Evolutionary conservation across 2,797 vertebrate genomes (phyloP).

Genomic region (Sphaeramia orbicularis): DNA sequence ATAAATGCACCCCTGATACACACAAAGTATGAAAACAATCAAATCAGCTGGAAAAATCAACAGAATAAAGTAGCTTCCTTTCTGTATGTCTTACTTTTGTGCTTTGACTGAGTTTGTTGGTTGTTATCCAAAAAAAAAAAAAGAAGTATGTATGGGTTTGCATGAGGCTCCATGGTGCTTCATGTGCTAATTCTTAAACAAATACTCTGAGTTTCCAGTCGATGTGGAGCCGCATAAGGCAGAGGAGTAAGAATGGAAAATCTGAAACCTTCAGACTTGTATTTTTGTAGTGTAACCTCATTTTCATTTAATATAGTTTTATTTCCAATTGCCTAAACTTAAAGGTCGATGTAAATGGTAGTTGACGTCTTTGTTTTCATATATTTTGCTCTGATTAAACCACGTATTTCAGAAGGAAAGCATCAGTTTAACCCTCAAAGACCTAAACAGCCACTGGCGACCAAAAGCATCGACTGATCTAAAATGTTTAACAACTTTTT

Average conservation of each 20-base stretch:
- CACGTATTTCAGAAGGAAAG: conserved; percentile 3
- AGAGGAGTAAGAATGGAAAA: not conserved
- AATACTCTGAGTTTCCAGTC: conserved; percentile 32
- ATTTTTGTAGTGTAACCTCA: not conserved
- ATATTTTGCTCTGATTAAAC: not conserved
- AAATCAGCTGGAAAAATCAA: conserved; percentile 40
- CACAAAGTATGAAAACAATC: conserved; percentile 6
- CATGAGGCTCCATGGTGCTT: conserved; percentile 47
- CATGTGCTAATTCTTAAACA: conserved; percentile 56
- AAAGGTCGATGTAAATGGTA: not conserved
- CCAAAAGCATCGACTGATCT: no score
- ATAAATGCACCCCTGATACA: conserved; percentile 6
- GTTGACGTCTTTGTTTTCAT: conserved; percentile 1
- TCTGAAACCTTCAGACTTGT: not conserved
- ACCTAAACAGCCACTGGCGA: no score
- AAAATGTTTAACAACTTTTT: no score
- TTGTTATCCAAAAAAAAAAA: conserved; percentile 26
- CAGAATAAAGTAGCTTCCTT: not conserved
- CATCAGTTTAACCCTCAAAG: not conserved
- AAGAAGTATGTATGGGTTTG: conserved; percentile 16
- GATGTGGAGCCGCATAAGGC: conserved; percentile 25
- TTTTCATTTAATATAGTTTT: not conserved
- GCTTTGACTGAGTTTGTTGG: conserved; percentile 58
- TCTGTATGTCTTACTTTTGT: conserved; percentile 49
- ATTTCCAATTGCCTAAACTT: not conserved